Evolutionary conservation across 2,797 vertebrate species (phyloP), one percentile per base, ranked within the genome.

Genomic region (Rhinella marina): DNA sequence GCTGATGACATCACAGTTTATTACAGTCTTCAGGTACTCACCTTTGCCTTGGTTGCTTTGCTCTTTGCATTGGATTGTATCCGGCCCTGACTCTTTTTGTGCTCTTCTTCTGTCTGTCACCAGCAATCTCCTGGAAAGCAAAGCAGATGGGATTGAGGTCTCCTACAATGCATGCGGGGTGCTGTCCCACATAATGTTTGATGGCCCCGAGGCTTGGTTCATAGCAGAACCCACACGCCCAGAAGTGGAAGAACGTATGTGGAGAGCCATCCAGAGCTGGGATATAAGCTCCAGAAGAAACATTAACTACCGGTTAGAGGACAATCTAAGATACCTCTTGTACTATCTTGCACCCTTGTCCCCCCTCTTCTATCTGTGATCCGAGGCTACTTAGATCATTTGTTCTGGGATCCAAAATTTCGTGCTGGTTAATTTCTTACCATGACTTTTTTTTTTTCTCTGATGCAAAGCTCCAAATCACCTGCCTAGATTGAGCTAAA

Each of bases 161-260:
- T 99, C 98, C 0, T 99, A 99, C 90, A 99, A 99, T 0, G 98
- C 98, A 0, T 99, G 98, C 0, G 98, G 98, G 0, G 98, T 99
- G 61, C 97, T 99, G 7, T 99, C 98, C 5, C 98, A 99, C 94
- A 98, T 99, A 92, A 98, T 99, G 97, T 99, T 98, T 0, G 98
- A 99, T 5, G 98, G 98, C 17, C 96, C 97, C 0, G 96, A 97
- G 14, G 97, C 95, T 32, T 99, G 98, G 98, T 92, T 91, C 0
- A 97, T 99, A 94, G 95, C 95, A 2, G 97, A 98, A 50, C 98
- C 98, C 0, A 92, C 77, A 14, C 93, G 98, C 88, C 95, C 96
- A 27, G 90, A 95, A 0, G 97, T 99, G 82, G 98, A 98, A 90
- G 95, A 97, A 87, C 96, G 97, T 86, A 99, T 99, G 98, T 98